Percentiles rank a stretch among this genome's conserved stretches.
phyloP scores from a whole-genome alignment of 1,140 invertebrate genomes.

The Solen grandis region DNA sequence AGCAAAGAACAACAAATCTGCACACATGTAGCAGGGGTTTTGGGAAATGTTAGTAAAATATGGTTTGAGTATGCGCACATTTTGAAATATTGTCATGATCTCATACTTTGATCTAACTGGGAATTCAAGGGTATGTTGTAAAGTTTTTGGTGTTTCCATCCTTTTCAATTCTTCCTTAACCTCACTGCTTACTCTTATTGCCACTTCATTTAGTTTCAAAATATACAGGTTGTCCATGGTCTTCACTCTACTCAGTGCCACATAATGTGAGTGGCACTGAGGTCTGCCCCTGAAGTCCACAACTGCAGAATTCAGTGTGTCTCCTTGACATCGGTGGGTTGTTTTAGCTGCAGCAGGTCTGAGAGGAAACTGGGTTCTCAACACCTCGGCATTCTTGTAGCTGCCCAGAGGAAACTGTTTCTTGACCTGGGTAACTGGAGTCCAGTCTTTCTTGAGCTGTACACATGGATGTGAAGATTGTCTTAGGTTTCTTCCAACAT shows the following conservation, averaged over 20 bases:
- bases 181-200: not conserved
- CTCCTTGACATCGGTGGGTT: not conserved
- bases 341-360: conserved; percentile 9
- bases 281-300: not conserved
- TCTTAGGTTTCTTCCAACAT: too few species aligned
- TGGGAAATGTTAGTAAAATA: too few species aligned
- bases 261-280: conserved; percentile 1
- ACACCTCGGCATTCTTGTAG: not conserved
- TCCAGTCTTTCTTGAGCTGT: too few species aligned
- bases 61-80: too few species aligned
- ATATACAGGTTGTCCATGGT: not conserved
- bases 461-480: too few species aligned
- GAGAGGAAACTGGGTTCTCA: not conserved
- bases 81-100: too few species aligned
- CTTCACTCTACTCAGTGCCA: conserved; percentile 2
- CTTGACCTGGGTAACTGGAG: not conserved
- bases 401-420: not conserved
- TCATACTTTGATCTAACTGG: too few species aligned
- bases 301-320: not conserved
- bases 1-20: too few species aligned
- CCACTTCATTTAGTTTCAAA: not conserved
- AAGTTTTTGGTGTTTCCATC: too few species aligned
- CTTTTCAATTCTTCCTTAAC: conserved; percentile 29
- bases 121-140: too few species aligned
- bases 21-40: too few species aligned